These are phyloP conservation scores for Glaucidium brasilianum DNA, from an alignment of 2,113 vertebrate genomes.

Conservation along the genomic window DNA sequence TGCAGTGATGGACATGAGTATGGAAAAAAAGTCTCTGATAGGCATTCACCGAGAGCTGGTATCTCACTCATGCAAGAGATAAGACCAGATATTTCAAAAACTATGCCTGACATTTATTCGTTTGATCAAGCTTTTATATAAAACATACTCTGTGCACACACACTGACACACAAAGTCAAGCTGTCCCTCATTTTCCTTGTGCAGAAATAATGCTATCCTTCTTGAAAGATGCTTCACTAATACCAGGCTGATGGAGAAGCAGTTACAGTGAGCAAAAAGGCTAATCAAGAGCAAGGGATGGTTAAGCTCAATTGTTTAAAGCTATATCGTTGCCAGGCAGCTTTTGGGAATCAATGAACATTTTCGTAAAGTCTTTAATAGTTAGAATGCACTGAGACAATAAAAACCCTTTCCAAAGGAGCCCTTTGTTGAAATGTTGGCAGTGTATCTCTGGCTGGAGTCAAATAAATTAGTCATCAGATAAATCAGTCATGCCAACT, in stretches of 20 bases:
- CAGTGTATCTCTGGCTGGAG: not conserved
- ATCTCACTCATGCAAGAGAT: not conserved
- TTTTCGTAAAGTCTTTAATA: conserved; percentile 2
- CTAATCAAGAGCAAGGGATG: not conserved
- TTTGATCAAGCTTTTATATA: not conserved
- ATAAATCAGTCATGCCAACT: conserved; percentile 51
- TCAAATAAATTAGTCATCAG: conserved; percentile 48
- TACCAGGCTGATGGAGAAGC: not conserved
- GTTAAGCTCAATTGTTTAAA: not conserved
- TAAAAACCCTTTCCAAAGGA: conserved; percentile 16
- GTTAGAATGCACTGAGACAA: not conserved
- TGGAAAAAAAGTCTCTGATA: not conserved
- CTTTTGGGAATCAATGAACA: not conserved
- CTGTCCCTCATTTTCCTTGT: not conserved
- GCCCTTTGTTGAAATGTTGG: conserved; percentile 42
- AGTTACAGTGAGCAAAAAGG: not conserved
- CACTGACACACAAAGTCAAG: not conserved
- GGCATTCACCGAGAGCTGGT: not conserved
- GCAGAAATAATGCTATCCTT: not conserved
- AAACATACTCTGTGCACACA: not conserved
- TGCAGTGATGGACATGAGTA: not conserved
- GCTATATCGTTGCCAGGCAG: not conserved
- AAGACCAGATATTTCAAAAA: not conserved
- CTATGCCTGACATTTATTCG: not conserved
- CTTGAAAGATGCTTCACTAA: not conserved